phyloP scores from a whole-genome alignment of 1,140 invertebrate genomes.

The Cydia amplana region DNA sequence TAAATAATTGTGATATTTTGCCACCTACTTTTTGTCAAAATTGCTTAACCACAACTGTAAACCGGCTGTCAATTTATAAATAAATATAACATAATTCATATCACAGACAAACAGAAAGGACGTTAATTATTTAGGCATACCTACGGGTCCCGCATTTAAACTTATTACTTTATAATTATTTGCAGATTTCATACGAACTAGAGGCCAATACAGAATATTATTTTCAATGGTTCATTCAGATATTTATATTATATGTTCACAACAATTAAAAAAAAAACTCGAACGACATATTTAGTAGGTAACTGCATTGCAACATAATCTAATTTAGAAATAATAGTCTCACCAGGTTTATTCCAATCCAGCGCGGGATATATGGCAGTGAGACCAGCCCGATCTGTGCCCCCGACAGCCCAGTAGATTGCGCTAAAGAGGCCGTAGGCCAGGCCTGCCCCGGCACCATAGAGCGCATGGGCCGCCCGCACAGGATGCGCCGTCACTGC shows the following conservation, averaged over 20 bases:
- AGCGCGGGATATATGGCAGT: slow-evolving; percentile 66
- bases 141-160: not conserved
- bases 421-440: slow-evolving; percentile 71
- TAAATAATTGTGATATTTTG: too few relatives aligned
- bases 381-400: slow-evolving; percentile 62
- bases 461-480: slow-evolving; percentile 82
- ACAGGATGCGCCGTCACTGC: slow-evolving; percentile 85
- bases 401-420: slow-evolving; percentile 69
- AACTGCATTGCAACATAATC: too few relatives aligned
- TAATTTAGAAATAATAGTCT: not conserved
- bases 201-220: too few relatives aligned
- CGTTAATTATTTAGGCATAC: not conserved
- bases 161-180: not conserved
- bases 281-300: too few relatives aligned
- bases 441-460: slow-evolving; percentile 79
- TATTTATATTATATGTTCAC: too few relatives aligned
- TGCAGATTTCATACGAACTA: not conserved
- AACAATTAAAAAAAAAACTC: too few relatives aligned
- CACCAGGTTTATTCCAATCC: slow-evolving; percentile 73
- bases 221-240: too few relatives aligned
- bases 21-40: too few relatives aligned
- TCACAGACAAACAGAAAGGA: slow-evolving; percentile 10
- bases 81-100: not conserved
- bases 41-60: not conserved
- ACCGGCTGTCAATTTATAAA: not conserved